A percentile compares a stretch with the other conserved stretches of the same genome.
phyloP scores from a whole-genome alignment of 2,888 invertebrate species.

The Dolomedes plantarius region DNA sequence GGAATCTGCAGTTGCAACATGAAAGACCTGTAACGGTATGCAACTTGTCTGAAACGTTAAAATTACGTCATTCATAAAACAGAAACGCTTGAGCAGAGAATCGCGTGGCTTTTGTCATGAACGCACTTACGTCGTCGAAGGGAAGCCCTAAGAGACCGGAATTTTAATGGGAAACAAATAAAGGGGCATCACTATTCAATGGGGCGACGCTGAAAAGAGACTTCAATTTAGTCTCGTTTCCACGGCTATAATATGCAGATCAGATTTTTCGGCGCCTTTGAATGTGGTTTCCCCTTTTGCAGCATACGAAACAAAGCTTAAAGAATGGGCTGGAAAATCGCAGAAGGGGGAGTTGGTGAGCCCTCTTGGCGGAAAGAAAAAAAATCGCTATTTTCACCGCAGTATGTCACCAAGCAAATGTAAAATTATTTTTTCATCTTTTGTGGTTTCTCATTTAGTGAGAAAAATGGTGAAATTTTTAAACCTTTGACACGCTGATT shows the following conservation, averaged over 20 bases:
- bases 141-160: constrained; percentile 30
- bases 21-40: constrained; percentile 23
- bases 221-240: constrained; percentile 44
- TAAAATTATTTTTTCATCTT: constrained; percentile 15
- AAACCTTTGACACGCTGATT: constrained; percentile 23
- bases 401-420: background rate
- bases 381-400: constrained; percentile 37
- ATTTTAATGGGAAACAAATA: constrained; percentile 68
- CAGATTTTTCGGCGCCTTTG: constrained; percentile 63
- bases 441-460: constrained; percentile 21
- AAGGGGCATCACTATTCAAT: constrained; percentile 63
- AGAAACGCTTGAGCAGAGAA: constrained; percentile 57
- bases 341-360: constrained; percentile 27
- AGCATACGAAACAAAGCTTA: constrained; percentile 31
- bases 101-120: constrained; percentile 47
- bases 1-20: too few relatives aligned
- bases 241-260: constrained; percentile 64
- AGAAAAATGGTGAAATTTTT: constrained; percentile 38
- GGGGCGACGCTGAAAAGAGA: constrained; percentile 33
- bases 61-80: constrained; percentile 54
- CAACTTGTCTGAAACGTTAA: constrained; percentile 37
- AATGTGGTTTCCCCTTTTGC: constrained; percentile 29
- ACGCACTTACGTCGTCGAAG: constrained; percentile 26
- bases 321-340: background rate
- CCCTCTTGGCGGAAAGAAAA: constrained; percentile 20